A percentile compares a stretch with the other conserved stretches of the same genome.
These are phyloP conservation scores for Cryptomyrus ogoouensis DNA, from an alignment of 2,113 vertebrate genomes.

Conservation along the genomic window DNA sequence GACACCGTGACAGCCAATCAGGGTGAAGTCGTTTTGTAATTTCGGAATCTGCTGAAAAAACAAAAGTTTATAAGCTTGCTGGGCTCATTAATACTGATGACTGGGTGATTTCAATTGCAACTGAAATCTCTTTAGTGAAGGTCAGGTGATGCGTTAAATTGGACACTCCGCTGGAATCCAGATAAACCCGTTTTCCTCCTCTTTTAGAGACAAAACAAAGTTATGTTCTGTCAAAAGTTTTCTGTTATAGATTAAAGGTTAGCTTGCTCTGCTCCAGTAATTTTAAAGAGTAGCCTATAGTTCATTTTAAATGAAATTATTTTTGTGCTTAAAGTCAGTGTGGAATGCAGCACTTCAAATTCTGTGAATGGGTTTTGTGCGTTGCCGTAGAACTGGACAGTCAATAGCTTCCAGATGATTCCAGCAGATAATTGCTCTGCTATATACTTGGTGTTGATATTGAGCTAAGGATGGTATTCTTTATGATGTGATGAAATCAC, in stretches of 20 bases:
- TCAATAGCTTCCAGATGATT: not conserved
- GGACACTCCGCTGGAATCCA: conserved; percentile 13
- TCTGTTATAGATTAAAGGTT: not conserved
- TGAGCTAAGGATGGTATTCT: not conserved
- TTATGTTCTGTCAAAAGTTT: not conserved
- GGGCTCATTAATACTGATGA: conserved; percentile 59
- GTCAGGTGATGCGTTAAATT: conserved; percentile 35
- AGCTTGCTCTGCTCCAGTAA: not conserved
- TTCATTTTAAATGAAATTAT: not conserved
- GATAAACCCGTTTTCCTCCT: not conserved
- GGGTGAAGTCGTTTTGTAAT: conserved; percentile 45
- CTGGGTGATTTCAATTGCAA: conserved; percentile 50
- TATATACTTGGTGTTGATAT: not conserved
- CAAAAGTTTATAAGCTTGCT: conserved; percentile 48
- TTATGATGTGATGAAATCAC: not conserved
- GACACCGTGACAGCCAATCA: conserved; percentile 50
- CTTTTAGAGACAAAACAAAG: conserved; percentile 34
- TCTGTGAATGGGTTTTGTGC: not conserved
- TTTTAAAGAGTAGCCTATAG: not conserved
- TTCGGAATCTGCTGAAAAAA: conserved; percentile 67
- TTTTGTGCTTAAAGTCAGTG: not conserved
- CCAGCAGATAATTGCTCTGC: not conserved
- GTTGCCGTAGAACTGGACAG: not conserved
- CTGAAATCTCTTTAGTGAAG: conserved; percentile 46
- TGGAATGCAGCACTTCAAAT: not conserved